phyloP scores from a whole-genome alignment of 2,888 invertebrate species.

The Ophioninae sp. region DNA sequence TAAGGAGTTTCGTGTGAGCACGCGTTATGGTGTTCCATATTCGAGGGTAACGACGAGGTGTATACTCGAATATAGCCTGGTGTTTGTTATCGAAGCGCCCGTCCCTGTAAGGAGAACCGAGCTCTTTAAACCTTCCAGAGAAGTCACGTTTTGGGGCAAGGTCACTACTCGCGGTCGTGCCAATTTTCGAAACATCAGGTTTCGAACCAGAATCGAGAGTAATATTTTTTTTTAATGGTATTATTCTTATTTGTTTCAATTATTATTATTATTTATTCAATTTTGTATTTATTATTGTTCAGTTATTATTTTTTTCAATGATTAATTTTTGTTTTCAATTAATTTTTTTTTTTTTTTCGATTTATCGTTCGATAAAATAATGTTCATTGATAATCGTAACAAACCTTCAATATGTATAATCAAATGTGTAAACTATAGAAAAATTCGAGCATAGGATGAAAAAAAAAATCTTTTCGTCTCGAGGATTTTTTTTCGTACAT shows the following conservation, averaged over 20 bases:
- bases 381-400: neutral
- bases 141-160: constrained; percentile 56
- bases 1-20: neutral
- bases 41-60: neutral
- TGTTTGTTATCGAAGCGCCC: constrained; percentile 23
- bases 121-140: constrained; percentile 47
- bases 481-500: neutral
- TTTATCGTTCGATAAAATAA: neutral
- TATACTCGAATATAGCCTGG: neutral
- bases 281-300: no score
- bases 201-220: constrained; percentile 17
- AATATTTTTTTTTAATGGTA: neutral
- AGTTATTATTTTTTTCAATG: no score
- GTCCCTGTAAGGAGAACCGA: constrained; percentile 45
- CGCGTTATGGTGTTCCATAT: neutral
- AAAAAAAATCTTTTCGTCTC: neutral
- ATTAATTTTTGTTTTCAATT: no score
- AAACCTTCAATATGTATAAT: neutral
- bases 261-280: no score
- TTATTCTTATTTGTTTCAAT: neutral
- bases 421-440: neutral
- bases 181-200: constrained; percentile 48
- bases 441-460: neutral
- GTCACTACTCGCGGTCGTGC: constrained; percentile 49
- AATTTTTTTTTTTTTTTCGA: no score